Conservation (phyloP, 2,888 invertebrate species). For the Cyrtodaria siliqua region DNA sequence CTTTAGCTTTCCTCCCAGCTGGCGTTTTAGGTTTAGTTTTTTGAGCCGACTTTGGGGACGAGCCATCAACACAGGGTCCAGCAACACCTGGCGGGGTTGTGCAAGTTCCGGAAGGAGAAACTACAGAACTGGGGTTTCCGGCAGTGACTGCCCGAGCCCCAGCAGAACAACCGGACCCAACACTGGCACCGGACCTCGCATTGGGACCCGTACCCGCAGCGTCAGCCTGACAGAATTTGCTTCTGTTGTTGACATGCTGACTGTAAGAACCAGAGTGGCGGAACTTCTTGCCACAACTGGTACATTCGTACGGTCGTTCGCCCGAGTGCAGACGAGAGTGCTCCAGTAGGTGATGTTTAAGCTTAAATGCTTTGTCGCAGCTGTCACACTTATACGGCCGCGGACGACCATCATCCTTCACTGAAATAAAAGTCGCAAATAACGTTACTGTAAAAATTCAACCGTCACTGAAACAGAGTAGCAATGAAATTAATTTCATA, state of each 20-base stretch:
- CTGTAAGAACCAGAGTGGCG: slow-evolving; percentile 74
- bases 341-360: slow-evolving; percentile 73
- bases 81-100: not conserved
- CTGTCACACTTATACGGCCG: slow-evolving; percentile 71
- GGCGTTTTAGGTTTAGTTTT: slow-evolving; percentile 44
- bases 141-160: slow-evolving; percentile 3
- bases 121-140: not conserved
- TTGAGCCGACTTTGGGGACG: slow-evolving; percentile 48
- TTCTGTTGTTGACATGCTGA: slow-evolving; percentile 69
- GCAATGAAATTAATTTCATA: too few relatives aligned
- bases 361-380: slow-evolving; percentile 74
- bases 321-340: slow-evolving; percentile 73
- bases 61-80: slow-evolving; percentile 20
- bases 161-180: not conserved
- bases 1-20: slow-evolving; percentile 60
- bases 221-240: slow-evolving; percentile 56
- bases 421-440: slow-evolving; percentile 39
- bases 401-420: slow-evolving; percentile 64
- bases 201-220: slow-evolving; percentile 7
- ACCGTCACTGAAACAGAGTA: too few relatives aligned
- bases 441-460: not conserved
- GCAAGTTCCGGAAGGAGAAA: too few relatives aligned
- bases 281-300: slow-evolving; percentile 70
- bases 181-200: not conserved
- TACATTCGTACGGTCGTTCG: slow-evolving; percentile 70